phyloP scores from a whole-genome alignment of 1,140 invertebrate genomes.

The Heliothis subflexa region DNA sequence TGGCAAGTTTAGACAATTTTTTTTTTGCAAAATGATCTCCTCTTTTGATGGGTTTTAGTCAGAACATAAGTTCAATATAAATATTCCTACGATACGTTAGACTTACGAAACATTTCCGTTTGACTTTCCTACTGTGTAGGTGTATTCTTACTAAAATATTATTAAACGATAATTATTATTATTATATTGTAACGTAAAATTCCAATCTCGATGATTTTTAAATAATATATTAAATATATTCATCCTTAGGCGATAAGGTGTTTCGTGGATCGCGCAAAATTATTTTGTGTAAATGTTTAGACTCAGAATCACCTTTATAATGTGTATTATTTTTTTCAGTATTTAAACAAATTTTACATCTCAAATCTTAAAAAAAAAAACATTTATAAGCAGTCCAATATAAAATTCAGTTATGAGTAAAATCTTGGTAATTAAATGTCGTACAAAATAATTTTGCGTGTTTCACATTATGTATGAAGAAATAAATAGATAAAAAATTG shows the following conservation, averaged over 20 bases:
- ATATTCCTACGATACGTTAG: conserved; percentile 40
- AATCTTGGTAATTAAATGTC: background rate
- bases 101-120: conserved; percentile 39
- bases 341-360: too few relatives aligned
- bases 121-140: conserved; percentile 63
- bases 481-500: conserved; percentile 43
- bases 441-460: conserved; percentile 30
- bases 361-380: too few relatives aligned
- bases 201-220: conserved; percentile 44
- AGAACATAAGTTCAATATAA: conserved; percentile 5
- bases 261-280: conserved; percentile 26
- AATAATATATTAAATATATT: conserved; percentile 47
- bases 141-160: conserved; percentile 41
- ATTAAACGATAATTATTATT: conserved; percentile 42
- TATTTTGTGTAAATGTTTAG: conserved; percentile 25
- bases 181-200: conserved; percentile 43
- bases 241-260: conserved; percentile 23
- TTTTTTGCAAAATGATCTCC: background rate
- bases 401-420: background rate
- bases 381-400: too few relatives aligned
- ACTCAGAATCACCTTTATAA: too few relatives aligned
- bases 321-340: too few relatives aligned
- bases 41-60: background rate
- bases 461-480: conserved; percentile 9
- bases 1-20: background rate